Percentiles rank a stretch among this genome's conserved stretches.
These are phyloP conservation scores for Papilio glaucus DNA, from an alignment of 1,140 invertebrate species.

Conservation along the genomic window DNA sequence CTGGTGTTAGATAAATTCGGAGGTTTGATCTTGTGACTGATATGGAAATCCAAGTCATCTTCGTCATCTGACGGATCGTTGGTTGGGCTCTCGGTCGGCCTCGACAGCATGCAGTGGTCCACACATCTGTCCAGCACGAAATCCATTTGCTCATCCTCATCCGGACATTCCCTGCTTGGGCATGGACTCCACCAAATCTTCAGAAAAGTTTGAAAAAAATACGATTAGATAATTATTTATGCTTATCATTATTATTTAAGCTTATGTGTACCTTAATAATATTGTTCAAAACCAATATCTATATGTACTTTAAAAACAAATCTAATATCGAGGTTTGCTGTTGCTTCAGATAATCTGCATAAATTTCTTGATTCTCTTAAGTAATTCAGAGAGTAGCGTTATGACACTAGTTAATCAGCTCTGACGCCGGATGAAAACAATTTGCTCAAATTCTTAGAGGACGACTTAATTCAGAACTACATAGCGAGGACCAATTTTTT, in stretches of 20 bases:
- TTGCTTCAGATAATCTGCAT: conserved; percentile 53
- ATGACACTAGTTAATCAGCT: conserved; percentile 79
- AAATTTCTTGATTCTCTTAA: conserved; percentile 72
- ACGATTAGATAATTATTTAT: too few species aligned
- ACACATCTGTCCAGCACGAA: conserved; percentile 87
- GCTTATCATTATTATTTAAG: neutral
- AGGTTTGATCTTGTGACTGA: conserved; percentile 80
- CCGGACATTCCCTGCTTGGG: conserved; percentile 89
- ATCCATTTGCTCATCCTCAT: conserved; percentile 87
- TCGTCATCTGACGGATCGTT: conserved; percentile 74
- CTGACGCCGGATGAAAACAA: conserved; percentile 79
- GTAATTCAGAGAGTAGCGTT: conserved; percentile 71
- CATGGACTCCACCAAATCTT: conserved; percentile 92
- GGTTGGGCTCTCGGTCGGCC: conserved; percentile 63
- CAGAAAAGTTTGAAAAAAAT: conserved; percentile 24
- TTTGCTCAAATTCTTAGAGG: conserved; percentile 83
- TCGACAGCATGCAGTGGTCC: conserved; percentile 86
- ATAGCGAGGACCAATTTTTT: conserved; percentile 57
- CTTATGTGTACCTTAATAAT: neutral
- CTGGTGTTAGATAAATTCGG: conserved; percentile 67
- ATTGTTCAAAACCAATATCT: neutral
- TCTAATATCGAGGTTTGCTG: neutral
- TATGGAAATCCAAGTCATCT: conserved; percentile 82
- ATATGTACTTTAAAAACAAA: neutral
- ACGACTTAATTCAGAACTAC: conserved; percentile 66